phyloP scores from a whole-genome alignment of 2,888 invertebrate genomes.

The Protodeltote pygarga region DNA sequence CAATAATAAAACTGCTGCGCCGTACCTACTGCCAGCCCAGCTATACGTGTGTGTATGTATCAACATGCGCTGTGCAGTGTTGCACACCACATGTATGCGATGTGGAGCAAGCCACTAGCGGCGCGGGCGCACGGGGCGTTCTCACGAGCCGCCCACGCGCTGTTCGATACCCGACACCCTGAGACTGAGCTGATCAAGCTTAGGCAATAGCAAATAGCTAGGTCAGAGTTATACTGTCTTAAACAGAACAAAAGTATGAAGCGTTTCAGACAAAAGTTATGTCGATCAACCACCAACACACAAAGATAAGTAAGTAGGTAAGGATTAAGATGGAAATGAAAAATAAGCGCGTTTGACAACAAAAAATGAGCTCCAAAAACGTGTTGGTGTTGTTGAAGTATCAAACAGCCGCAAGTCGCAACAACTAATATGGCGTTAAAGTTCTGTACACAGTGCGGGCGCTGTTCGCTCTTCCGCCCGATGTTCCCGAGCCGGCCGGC shows the following conservation, averaged over 20 bases:
- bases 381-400: conserved; percentile 6
- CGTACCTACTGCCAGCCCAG: conserved; percentile 20
- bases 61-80: neutral
- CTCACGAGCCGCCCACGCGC: conserved; percentile 32
- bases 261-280: too few species aligned
- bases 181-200: neutral
- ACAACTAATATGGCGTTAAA: conserved; percentile 14
- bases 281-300: neutral
- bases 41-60: neutral
- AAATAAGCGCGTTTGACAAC: neutral
- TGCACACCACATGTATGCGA: neutral
- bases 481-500: neutral
- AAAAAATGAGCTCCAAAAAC: conserved; percentile 7
- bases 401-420: conserved; percentile 13
- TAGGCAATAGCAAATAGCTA: too few species aligned
- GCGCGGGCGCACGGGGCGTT: conserved; percentile 8
- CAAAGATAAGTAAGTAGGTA: neutral
- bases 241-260: too few species aligned
- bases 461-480: conserved; percentile 25
- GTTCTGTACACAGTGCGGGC: conserved; percentile 20
- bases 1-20: conserved; percentile 39
- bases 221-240: too few species aligned
- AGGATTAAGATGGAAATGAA: too few species aligned
- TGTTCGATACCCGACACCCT: conserved; percentile 19
- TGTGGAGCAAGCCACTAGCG: neutral